Evolutionary conservation across 2,797 vertebrate species (phyloP).

Genomic region (Natrix natrix): DNA sequence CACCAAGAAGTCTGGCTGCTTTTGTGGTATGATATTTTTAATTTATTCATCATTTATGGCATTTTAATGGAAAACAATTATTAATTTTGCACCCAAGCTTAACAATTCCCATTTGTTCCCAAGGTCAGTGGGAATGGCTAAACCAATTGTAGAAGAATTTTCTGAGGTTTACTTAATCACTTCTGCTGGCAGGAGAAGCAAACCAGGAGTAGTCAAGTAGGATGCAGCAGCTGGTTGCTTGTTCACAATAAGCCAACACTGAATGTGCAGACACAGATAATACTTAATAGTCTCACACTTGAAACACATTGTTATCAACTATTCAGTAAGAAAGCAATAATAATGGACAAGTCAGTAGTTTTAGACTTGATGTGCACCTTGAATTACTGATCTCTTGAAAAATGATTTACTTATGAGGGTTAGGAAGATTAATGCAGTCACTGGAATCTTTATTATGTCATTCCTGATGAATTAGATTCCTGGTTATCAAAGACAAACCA

Average conservation of each 20-base stretch:
- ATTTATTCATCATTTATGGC: not conserved
- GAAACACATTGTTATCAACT: not conserved
- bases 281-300: not conserved
- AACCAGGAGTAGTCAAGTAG: not conserved
- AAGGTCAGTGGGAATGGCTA: not conserved
- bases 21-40: slow-evolving; percentile 85
- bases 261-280: not conserved
- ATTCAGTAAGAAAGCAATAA: not conserved
- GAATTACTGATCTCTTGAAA: not conserved
- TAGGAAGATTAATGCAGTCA: not conserved
- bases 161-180: not conserved
- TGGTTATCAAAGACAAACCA: not conserved
- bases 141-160: not conserved
- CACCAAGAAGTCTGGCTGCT: slow-evolving; percentile 94
- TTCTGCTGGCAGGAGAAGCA: not conserved
- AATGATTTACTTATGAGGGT: not conserved
- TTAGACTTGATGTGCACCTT: not conserved
- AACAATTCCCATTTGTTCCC: slow-evolving; percentile 22
- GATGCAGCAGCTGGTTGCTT: not conserved
- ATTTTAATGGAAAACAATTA: slow-evolving; percentile 44
- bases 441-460: not conserved
- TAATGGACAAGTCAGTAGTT: not conserved
- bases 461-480: not conserved
- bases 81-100: not conserved
- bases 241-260: not conserved